Percentiles rank a stretch among this genome's conserved stretches.
These are phyloP conservation scores for Gobio gobio DNA, from an alignment of 2,113 vertebrate species.

Conservation along the genomic window DNA sequence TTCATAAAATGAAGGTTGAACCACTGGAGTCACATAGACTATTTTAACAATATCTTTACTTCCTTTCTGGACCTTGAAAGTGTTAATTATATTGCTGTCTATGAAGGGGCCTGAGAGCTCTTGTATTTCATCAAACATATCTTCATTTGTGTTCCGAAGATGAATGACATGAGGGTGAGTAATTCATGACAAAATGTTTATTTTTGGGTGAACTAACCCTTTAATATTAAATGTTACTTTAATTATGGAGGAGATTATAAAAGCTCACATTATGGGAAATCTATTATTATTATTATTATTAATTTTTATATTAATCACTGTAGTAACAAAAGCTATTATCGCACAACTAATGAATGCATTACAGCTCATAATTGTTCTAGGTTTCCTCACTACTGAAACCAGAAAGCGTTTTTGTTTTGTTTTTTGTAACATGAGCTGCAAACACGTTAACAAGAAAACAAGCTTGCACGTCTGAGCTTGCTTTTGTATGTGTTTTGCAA, in stretches of 20 bases:
- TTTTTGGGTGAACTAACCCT: too few species aligned
- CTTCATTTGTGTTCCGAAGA: too few species aligned
- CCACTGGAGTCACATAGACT: too few species aligned
- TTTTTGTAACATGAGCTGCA: slow-evolving; percentile 7
- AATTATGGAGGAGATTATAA: neutral
- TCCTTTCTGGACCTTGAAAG: too few species aligned
- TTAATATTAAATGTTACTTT: neutral
- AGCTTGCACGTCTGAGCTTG: slow-evolving; percentile 1
- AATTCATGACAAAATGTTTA: too few species aligned
- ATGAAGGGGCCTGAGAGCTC: too few species aligned
- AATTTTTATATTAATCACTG: neutral
- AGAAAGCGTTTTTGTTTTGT: neutral
- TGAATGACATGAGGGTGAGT: too few species aligned
- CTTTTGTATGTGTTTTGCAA: slow-evolving; percentile 7
- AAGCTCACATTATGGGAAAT: neutral
- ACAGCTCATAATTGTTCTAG: slow-evolving; percentile 1
- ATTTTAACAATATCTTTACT: too few species aligned
- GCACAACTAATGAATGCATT: slow-evolving; percentile 10
- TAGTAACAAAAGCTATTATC: neutral
- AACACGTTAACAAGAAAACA: slow-evolving; percentile 27
- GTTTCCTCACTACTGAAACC: neutral
- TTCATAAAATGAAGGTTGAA: too few species aligned
- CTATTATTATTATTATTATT: neutral
- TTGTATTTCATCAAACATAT: too few species aligned
- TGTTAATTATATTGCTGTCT: too few species aligned